Percentiles rank a stretch among this genome's conserved stretches.
Evolutionary conservation across 2,888 invertebrate species (phyloP).

Genomic region (Fissipunctia ypsillon): DNA sequence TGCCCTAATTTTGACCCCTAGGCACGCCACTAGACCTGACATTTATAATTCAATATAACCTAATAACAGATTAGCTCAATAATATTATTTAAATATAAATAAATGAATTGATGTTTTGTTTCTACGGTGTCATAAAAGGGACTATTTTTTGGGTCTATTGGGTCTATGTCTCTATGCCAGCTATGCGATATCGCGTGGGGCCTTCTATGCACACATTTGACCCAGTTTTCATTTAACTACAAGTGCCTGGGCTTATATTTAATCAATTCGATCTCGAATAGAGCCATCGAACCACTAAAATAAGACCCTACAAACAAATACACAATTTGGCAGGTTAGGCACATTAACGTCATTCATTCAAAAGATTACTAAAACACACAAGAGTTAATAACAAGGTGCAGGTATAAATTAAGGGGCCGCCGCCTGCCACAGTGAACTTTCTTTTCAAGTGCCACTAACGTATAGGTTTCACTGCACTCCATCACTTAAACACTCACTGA

Average conservation of each 20-base stretch:
- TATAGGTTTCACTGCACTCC: slow-evolving; percentile 79
- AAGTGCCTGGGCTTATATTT: slow-evolving; percentile 7
- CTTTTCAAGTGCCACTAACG: slow-evolving; percentile 63
- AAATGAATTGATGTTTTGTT: not conserved
- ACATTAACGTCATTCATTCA: slow-evolving; percentile 39
- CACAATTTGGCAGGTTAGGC: slow-evolving; percentile 44
- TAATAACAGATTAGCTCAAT: not conserved
- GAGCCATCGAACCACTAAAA: slow-evolving; percentile 18
- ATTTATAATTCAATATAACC: slow-evolving; percentile 5
- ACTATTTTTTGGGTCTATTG: not conserved
- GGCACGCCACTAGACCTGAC: too few relatives aligned
- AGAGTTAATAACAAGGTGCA: slow-evolving; percentile 86
- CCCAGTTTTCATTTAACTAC: not conserved
- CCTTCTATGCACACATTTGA: slow-evolving; percentile 19
- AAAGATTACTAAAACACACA: slow-evolving; percentile 71
- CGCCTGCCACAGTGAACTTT: slow-evolving; percentile 83
- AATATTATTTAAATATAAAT: not conserved
- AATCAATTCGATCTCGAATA: slow-evolving; percentile 9
- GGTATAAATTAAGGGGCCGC: slow-evolving; percentile 82
- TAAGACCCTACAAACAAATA: slow-evolving; percentile 38
- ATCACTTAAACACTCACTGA: slow-evolving; percentile 78
- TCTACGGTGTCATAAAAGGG: not conserved
- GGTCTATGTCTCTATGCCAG: not conserved
- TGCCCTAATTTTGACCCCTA: too few relatives aligned
- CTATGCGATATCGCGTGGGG: not conserved